These are phyloP conservation scores for Grallaria varia DNA, from an alignment of 2,113 vertebrate species.

Conservation along the genomic window DNA sequence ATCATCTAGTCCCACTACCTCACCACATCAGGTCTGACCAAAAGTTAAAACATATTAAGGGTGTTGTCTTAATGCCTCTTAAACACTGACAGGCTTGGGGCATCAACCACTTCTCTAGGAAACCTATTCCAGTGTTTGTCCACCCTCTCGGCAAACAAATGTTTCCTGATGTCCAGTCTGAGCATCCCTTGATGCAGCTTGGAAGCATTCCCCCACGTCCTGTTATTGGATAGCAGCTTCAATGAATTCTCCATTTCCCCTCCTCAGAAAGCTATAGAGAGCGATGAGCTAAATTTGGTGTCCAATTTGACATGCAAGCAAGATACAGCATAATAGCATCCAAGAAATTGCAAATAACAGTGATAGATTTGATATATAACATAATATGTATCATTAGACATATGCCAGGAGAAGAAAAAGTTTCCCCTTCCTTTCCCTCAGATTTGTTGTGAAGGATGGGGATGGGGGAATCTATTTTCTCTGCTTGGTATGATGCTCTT, in stretches of 20 bases:
- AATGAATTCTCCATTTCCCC: not conserved
- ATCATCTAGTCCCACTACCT: not conserved
- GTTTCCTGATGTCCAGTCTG: not conserved
- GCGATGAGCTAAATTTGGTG: not conserved
- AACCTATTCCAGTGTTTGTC: not conserved
- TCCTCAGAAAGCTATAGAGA: not conserved
- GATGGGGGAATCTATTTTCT: not conserved
- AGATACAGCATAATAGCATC: not conserved
- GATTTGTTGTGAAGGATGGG: not conserved
- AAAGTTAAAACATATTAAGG: not conserved
- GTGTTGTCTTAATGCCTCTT: not conserved
- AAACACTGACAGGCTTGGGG: not conserved
- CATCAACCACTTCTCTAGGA: not conserved
- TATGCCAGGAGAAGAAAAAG: not conserved
- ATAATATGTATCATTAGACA: not conserved
- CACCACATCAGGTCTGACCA: rapidly evolving
- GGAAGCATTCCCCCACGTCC: rapidly evolving
- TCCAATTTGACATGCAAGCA: rapidly evolving
- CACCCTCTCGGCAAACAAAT: rapidly evolving
- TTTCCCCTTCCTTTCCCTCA: not conserved
- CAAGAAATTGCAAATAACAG: not conserved
- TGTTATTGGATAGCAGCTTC: not conserved
- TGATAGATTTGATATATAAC: not conserved
- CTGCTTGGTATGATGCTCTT: not conserved
- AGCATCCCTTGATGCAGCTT: not conserved